Conservation (phyloP, 2,888 invertebrate genomes). For the Seira musarum region DNA sequence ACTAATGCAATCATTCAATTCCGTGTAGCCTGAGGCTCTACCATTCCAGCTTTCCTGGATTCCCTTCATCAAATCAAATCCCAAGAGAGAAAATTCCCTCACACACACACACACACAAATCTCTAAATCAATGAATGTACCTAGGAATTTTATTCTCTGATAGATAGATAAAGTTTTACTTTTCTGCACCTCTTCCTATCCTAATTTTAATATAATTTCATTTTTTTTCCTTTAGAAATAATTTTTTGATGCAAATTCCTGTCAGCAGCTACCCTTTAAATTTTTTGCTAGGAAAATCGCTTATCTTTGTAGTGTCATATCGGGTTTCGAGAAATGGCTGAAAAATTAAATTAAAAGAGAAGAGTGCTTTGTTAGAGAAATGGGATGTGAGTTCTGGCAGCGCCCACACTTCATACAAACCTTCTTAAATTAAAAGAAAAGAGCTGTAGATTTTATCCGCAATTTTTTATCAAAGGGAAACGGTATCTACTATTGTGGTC, state of each 20-base stretch:
- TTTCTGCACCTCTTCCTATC: background rate
- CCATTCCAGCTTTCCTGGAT: background rate
- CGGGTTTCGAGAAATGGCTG: background rate
- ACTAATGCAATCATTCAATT: conserved; percentile 6
- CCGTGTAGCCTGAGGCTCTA: conserved; percentile 5
- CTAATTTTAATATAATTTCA: background rate
- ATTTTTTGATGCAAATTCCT: background rate
- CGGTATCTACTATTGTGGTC: conserved; percentile 15
- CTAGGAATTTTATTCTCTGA: background rate
- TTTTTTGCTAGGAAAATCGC: background rate
- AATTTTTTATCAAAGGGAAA: conserved; percentile 4
- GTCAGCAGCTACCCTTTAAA: background rate
- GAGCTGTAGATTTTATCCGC: background rate
- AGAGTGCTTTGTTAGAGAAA: background rate
- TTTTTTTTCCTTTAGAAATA: background rate
- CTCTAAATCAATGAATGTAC: background rate
- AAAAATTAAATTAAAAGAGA: background rate
- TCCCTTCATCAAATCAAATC: conserved; percentile 4
- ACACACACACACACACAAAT: no score
- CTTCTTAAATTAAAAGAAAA: background rate
- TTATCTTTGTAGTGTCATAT: conserved; percentile 1
- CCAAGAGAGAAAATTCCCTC: background rate
- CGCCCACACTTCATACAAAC: background rate
- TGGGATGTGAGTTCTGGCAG: background rate
- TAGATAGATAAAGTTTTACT: background rate